A percentile compares a stretch with the other conserved stretches of the same genome.
Conservation (phyloP, 2,888 invertebrate genomes). For the Chorisops tibialis region DNA sequence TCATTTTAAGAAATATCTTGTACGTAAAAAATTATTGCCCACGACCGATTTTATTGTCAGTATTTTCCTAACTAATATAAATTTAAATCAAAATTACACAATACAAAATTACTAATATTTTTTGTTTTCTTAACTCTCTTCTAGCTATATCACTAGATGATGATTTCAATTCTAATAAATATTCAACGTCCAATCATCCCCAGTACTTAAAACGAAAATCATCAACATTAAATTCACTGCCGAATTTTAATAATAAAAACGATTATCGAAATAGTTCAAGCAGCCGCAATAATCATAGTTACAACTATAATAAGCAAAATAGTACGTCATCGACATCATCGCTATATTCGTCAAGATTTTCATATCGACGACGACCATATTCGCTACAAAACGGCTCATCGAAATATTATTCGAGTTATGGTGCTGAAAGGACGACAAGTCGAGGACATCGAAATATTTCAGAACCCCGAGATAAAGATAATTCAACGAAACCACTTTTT, state of each 20-base stretch:
- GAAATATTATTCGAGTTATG: slow-evolving; percentile 20
- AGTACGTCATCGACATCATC: slow-evolving; percentile 24
- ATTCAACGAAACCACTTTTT: slow-evolving; percentile 30
- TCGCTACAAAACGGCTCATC: slow-evolving; percentile 23
- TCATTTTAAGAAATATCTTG: too few species aligned
- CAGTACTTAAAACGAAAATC: slow-evolving; percentile 32
- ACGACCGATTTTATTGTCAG: too few species aligned
- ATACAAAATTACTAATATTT: too few species aligned
- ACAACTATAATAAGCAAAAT: slow-evolving; percentile 20
- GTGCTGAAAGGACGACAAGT: slow-evolving; percentile 25
- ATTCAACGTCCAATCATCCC: slow-evolving; percentile 19
- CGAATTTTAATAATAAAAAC: slow-evolving; percentile 22
- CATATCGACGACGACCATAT: slow-evolving; percentile 31
- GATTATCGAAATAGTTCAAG: slow-evolving; percentile 22
- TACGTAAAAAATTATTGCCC: too few species aligned
- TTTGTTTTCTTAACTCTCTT: neutral
- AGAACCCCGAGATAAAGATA: slow-evolving; percentile 22
- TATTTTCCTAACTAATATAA: too few species aligned
- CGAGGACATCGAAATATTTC: slow-evolving; percentile 20
- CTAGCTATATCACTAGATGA: slow-evolving; percentile 21
- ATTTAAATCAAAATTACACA: too few species aligned
- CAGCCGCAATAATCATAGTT: slow-evolving; percentile 13
- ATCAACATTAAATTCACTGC: slow-evolving; percentile 14
- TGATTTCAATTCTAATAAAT: slow-evolving; percentile 10
- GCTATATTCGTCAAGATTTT: slow-evolving; percentile 24